These are phyloP conservation scores for Embiotoca jacksoni DNA, from an alignment of 2,113 vertebrate genomes.

Conservation along the genomic window DNA sequence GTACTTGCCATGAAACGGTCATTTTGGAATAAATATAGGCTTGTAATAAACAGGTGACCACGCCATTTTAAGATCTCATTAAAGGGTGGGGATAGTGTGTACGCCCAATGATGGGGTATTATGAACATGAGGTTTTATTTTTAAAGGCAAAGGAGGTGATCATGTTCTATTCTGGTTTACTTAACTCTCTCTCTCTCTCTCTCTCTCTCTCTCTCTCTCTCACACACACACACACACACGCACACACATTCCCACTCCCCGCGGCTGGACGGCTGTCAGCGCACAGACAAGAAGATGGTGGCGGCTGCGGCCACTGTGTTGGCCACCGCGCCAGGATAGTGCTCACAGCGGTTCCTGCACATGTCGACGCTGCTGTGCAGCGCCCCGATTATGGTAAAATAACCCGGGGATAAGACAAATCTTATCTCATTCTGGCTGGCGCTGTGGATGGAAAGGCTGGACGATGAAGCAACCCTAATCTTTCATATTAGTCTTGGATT, in stretches of 20 bases:
- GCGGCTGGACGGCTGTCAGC: conserved; percentile 48
- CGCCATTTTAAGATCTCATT: too few relatives aligned
- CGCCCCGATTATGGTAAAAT: conserved; percentile 33
- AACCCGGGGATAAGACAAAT: conserved; percentile 10
- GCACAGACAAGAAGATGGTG: conserved; percentile 73
- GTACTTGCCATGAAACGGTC: too few relatives aligned
- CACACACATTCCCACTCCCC: conserved; percentile 21
- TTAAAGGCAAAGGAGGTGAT: conserved; percentile 50
- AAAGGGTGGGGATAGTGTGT: too few relatives aligned
- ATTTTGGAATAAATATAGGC: too few relatives aligned
- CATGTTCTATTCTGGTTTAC: background rate
- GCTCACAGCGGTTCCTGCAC: conserved; percentile 24
- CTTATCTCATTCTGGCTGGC: conserved; percentile 24
- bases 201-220: conserved; percentile 19
- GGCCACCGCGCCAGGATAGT: conserved; percentile 48
- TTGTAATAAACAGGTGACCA: too few relatives aligned
- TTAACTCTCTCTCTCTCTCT: conserved; percentile 11
- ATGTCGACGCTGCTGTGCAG: conserved; percentile 16
- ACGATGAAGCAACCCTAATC: conserved; percentile 24
- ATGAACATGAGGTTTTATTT: conserved; percentile 49
- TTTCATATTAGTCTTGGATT: conserved; percentile 21
- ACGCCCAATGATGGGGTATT: too few relatives aligned
- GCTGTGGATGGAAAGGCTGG: conserved; percentile 26
- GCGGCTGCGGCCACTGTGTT: conserved; percentile 45
- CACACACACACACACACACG: background rate